Evolutionary conservation across 1,140 invertebrate genomes (phyloP), one percentile per base, ranked within the genome.

Genomic region (Pectinophora gossypiella): DNA sequence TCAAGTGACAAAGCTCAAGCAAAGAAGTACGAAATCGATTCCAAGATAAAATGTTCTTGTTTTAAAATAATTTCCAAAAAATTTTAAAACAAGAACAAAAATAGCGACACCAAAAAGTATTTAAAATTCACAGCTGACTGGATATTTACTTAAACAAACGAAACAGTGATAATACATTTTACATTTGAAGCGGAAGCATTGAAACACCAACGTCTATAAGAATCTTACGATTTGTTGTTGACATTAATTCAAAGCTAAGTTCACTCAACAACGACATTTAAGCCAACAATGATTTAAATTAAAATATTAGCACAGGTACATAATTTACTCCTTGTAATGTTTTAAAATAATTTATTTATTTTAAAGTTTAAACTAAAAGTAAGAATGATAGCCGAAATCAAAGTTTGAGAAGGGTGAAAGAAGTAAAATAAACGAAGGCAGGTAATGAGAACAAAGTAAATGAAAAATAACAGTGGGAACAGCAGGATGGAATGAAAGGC

Each of bases 261-360:
- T 38, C 15, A 40, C 49, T 63, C 47, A 54, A 46, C 38, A 51
- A 51, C 35, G 50, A 55, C 43, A 22, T 49, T 54, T 51, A 54
- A 55, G 50, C 56, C 54, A 27, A 51, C 40, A 59, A 60, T 43
- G n/a, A 44, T 57, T 59, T 59, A 52, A 7, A 55, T 42, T 35
- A 61, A 20, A 44, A 3, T 9, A 66, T 72, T 68, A 72, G 10
- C 36, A 18, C 3, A 59, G 62, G 59, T 72, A 77, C 71, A 66
- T 70, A 82, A 76, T 80, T 85, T 71, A 85, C 79, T 86, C 72
- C 77, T 86, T 83, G 74, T 82, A 80, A 83, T 78, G 72, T 76
- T 85, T 86, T 85, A 85, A 85, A 87, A 79, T 79, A 76, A 72
- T 50, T 64, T 44, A 2, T 52, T 75, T 67, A 72, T 61, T 69